Evolutionary conservation across 2,113 vertebrate genomes (phyloP).

Genomic region (Varanus komodoensis): DNA sequence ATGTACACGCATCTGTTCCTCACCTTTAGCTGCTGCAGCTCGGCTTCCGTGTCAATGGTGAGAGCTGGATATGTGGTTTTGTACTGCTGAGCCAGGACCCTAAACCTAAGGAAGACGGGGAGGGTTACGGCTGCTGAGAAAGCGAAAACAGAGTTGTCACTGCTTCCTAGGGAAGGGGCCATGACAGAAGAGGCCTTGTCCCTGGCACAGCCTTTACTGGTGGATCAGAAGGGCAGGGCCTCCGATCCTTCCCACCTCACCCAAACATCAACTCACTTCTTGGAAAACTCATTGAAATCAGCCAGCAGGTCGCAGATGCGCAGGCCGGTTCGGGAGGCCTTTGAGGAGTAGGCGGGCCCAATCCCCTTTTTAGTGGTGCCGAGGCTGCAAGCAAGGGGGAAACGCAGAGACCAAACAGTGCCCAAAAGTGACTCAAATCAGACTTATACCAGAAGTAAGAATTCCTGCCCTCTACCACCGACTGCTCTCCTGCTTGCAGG

Average conservation of each 20-base stretch:
- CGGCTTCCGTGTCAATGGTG: conserved; percentile 75
- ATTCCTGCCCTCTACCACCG: too few species aligned
- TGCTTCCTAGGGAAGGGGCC: too few species aligned
- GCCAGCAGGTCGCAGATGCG: conserved; percentile 83
- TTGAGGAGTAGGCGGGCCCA: conserved; percentile 85
- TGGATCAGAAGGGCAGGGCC: too few species aligned
- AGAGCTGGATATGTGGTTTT: conserved; percentile 81
- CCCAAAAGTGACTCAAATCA: too few species aligned
- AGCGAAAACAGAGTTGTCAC: too few species aligned
- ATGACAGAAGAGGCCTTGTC: too few species aligned
- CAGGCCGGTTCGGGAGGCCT: conserved; percentile 83
- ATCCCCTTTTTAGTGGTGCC: conserved; percentile 87
- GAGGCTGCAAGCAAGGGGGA: conserved; percentile 68
- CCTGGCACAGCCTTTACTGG: too few species aligned
- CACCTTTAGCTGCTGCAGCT: conserved; percentile 83
- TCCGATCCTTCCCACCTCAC: too few species aligned
- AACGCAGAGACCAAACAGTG: too few species aligned
- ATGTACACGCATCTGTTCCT: background rate
- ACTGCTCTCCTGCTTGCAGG: background rate
- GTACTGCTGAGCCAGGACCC: conserved; percentile 79
- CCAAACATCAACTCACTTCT: conserved; percentile 76
- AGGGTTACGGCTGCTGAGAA: background rate
- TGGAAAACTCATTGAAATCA: conserved; percentile 81
- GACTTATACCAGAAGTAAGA: too few species aligned
- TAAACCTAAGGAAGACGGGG: conserved; percentile 70